Conservation (phyloP, 2,797 vertebrate genomes). For the Cichlasoma orientale region DNA sequence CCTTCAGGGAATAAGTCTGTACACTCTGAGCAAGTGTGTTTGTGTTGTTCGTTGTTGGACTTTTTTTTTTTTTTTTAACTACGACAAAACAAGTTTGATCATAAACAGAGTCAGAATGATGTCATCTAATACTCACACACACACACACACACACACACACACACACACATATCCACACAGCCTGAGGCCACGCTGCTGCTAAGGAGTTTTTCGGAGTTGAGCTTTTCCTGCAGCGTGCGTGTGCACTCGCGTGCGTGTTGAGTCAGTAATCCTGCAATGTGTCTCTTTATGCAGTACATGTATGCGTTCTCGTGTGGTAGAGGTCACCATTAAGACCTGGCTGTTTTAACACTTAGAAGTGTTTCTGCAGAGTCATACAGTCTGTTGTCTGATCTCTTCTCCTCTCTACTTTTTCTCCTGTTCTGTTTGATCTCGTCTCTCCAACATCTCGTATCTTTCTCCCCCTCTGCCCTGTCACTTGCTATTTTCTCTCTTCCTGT, state of each 20-base stretch:
- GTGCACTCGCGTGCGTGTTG: background rate
- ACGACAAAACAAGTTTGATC: conserved; percentile 54
- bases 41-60: conserved; percentile 14
- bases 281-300: conserved; percentile 3
- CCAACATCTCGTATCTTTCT: conserved; percentile 47
- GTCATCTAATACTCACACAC: conserved; percentile 40
- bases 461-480: conserved; percentile 23
- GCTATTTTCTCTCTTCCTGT: conserved; percentile 19
- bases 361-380: conserved; percentile 34
- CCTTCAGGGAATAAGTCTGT: conserved; percentile 19
- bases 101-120: conserved; percentile 52
- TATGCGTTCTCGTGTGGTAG: background rate
- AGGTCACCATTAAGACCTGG: conserved; percentile 39
- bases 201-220: conserved; percentile 51
- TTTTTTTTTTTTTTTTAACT: background rate
- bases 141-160: conserved; percentile 13
- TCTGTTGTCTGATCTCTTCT: conserved; percentile 50
- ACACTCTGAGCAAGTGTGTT: conserved; percentile 16
- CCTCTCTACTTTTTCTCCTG: conserved; percentile 21
- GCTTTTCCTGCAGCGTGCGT: conserved; percentile 55
- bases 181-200: conserved; percentile 59
- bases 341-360: conserved; percentile 23
- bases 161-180: conserved; percentile 28
- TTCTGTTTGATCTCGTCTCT: conserved; percentile 57
- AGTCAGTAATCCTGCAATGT: background rate